Base-by-base conservation (phyloP, 1,140 invertebrate species). In the Popillia japonica region DNA sequence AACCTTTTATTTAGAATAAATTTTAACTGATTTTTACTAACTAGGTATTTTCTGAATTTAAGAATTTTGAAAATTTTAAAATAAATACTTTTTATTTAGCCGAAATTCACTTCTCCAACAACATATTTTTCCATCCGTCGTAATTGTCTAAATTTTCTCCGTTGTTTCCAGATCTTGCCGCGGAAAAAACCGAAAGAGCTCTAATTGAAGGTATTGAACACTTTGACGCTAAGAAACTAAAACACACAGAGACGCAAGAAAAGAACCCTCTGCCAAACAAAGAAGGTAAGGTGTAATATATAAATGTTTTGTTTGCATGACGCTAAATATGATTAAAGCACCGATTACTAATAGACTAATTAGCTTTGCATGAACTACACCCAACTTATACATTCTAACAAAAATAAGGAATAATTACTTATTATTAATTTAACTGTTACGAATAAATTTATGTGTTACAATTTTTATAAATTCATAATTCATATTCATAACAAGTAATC, bases 181-280 rank as follows among this genome's bases (percentile, higher is more conserved):
- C 93, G 61, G 96, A 96, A 86, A 97, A 96, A 87, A 95, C 90
- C 77, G 94, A 96, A 87, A 92, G 95, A 87, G 94, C 94, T 61
- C 87, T 97, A 61, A 91, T 96, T 83, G 93, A 94, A 83, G 94
- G 94, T 72, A 96, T 97, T 81, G 94, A 96, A 86, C 90, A 90
- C 78, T 97, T 97, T 85, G 93, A 96, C 86, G 88, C 93, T 64
- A 91, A 89, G 78, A 93, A 93, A 85, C 88, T 98, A 86, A 98
- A 98, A 88, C 96, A 96, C 85, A 95, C 96, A 23, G 94, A 96
- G 87, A 98, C 96, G 41, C 91, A 95, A 83, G 96, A 98, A 86
- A 98, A 98, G 87, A 96, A 97, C 87, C 92, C 95, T 61, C 91
- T 98, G 83, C 97, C 97, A 64, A 96, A 96, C 86, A 96, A 97